A percentile compares a stretch with the other conserved stretches of the same genome.
Conservation (phyloP, 2,888 invertebrate species). For the Dolichomitus sp. region DNA sequence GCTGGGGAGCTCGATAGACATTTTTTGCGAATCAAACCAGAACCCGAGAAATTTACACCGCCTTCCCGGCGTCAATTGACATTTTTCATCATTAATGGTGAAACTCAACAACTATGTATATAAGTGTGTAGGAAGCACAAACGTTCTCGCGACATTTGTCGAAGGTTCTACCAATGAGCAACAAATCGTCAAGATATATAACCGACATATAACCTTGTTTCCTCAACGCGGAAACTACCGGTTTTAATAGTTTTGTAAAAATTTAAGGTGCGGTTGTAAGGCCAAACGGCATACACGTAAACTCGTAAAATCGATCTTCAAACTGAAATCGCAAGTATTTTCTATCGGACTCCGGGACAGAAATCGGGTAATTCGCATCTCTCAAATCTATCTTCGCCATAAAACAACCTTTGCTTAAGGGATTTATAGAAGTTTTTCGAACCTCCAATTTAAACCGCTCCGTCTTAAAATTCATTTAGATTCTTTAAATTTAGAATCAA, state of each 20-base stretch:
- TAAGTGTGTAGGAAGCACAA: neutral
- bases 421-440: slow-evolving; percentile 1
- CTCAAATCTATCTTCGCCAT: slow-evolving; percentile 7
- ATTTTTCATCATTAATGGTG: slow-evolving; percentile 6
- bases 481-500: neutral
- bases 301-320: slow-evolving; percentile 1
- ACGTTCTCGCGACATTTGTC: slow-evolving; percentile 6
- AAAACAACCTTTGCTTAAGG: neutral
- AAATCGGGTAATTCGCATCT: neutral
- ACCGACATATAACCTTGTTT: neutral
- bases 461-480: neutral
- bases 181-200: slow-evolving; percentile 8
- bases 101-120: neutral
- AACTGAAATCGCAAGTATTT: slow-evolving; percentile 24
- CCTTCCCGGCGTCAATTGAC: neutral
- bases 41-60: slow-evolving; percentile 12
- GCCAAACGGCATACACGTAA: slow-evolving; percentile 11
- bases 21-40: neutral
- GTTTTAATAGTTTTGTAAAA: slow-evolving; percentile 10
- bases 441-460: neutral
- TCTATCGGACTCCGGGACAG: neutral
- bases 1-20: slow-evolving; percentile 1
- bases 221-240: neutral
- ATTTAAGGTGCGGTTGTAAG: slow-evolving; percentile 12
- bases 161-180: neutral